phyloP scores from a whole-genome alignment of 2,797 vertebrate genomes.

The Octomys mimax region DNA sequence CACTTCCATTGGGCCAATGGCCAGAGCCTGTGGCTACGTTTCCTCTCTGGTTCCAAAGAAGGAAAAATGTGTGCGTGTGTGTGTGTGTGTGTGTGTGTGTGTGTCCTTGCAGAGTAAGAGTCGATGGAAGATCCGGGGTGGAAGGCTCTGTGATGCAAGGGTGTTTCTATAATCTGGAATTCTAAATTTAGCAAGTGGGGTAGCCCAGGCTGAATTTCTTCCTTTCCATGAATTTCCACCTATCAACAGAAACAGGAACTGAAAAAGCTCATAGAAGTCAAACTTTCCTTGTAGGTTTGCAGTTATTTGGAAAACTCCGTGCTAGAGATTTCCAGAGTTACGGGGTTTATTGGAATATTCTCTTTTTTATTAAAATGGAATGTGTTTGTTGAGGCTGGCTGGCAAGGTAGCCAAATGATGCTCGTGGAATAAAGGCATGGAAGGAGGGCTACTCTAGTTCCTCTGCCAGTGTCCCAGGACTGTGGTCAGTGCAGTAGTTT shows the following conservation, averaged over 20 bases:
- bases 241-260: not conserved
- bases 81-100: not conserved
- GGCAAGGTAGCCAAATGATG: not conserved
- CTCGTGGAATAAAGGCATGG: not conserved
- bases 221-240: not conserved
- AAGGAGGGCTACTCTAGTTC: not conserved
- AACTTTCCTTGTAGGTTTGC: not conserved
- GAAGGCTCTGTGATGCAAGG: not conserved
- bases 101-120: conserved; percentile 66
- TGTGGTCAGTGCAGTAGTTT: not conserved
- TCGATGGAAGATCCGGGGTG: not conserved
- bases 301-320: conserved; percentile 7
- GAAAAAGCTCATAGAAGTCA: not conserved
- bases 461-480: not conserved
- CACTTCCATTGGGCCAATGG: not conserved
- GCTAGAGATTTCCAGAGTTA: conserved; percentile 40
- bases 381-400: not conserved
- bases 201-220: conserved; percentile 30
- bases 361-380: conserved; percentile 34
- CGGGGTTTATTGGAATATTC: not conserved
- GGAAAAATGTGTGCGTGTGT: not conserved
- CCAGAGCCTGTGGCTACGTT: not conserved
- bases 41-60: conserved; percentile 5
- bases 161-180: conserved; percentile 64
- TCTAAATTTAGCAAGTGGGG: conserved; percentile 65